Evolutionary conservation across 2,888 invertebrate species (phyloP).

Genomic region (Adela reaumurella): DNA sequence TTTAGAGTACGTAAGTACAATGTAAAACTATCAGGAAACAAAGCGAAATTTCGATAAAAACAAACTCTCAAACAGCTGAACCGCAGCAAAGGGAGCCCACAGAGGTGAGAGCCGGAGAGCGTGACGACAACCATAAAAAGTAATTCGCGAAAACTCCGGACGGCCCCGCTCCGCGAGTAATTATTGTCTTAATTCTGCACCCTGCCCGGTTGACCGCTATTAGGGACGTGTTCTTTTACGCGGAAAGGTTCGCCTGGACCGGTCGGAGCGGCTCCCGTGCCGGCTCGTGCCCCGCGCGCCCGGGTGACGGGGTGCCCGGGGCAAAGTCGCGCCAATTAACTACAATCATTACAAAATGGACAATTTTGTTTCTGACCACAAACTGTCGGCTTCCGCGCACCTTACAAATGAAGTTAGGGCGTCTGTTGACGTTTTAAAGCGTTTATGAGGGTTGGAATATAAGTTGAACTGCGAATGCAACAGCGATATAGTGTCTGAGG

Average conservation of each 20-base stretch:
- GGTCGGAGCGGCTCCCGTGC: constrained; percentile 6
- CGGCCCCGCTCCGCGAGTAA: constrained; percentile 28
- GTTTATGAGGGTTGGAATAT: constrained; percentile 19
- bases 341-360: constrained; percentile 47
- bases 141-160: constrained; percentile 41
- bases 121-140: constrained; percentile 30
- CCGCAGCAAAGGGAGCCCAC: neutral
- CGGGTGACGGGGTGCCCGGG: neutral
- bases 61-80: no score
- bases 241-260: constrained; percentile 37
- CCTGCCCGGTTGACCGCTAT: constrained; percentile 37
- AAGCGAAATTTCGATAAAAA: no score
- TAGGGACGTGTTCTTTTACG: constrained; percentile 27
- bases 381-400: constrained; percentile 15
- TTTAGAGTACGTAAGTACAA: no score
- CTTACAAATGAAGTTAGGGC: constrained; percentile 27
- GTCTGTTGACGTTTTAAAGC: constrained; percentile 50
- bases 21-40: no score
- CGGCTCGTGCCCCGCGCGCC: no score
- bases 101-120: constrained; percentile 3
- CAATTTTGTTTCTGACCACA: constrained; percentile 42
- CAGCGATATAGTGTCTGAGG: constrained; percentile 23
- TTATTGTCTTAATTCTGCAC: constrained; percentile 50
- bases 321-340: constrained; percentile 32
- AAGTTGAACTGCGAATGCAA: constrained; percentile 14